These are phyloP conservation scores for Spodoptera litura DNA, from an alignment of 1,140 invertebrate genomes.

Conservation along the genomic window DNA sequence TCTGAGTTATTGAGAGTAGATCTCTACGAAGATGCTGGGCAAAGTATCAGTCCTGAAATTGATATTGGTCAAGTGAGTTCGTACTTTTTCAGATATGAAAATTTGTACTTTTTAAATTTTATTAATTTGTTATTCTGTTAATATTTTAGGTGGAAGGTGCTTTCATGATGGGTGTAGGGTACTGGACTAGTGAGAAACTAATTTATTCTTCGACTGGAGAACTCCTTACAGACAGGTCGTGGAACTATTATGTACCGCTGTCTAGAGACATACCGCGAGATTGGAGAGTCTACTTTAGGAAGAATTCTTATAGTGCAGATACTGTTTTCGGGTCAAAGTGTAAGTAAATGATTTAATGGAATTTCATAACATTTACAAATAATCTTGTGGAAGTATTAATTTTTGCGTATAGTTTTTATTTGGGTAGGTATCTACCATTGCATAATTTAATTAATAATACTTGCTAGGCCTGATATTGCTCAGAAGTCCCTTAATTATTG, in stretches of 20 bases:
- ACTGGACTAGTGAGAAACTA: slow-evolving; percentile 89
- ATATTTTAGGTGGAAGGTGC: slow-evolving; percentile 87
- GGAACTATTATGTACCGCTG: slow-evolving; percentile 93
- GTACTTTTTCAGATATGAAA: neutral
- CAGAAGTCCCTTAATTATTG: neutral
- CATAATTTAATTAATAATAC: no score
- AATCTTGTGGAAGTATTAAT: no score
- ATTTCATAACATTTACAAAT: no score
- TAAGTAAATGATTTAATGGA: neutral
- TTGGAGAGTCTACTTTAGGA: slow-evolving; percentile 90
- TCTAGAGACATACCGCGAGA: slow-evolving; percentile 93
- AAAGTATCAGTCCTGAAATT: slow-evolving; percentile 90
- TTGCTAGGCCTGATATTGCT: no score
- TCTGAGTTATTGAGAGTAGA: slow-evolving; percentile 89
- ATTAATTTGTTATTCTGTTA: neutral
- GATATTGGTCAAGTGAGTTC: slow-evolving; percentile 91
- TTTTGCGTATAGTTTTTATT: no score
- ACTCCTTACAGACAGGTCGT: slow-evolving; percentile 90
- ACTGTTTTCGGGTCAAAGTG: slow-evolving; percentile 89
- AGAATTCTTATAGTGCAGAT: slow-evolving; percentile 87
- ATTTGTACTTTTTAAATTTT: no score
- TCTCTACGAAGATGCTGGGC: slow-evolving; percentile 91
- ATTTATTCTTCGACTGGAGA: slow-evolving; percentile 85
- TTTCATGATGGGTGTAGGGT: slow-evolving; percentile 93
- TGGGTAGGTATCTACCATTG: no score